Evolutionary conservation across 2,888 invertebrate species (phyloP).

Genomic region (Andrena bucephala): DNA sequence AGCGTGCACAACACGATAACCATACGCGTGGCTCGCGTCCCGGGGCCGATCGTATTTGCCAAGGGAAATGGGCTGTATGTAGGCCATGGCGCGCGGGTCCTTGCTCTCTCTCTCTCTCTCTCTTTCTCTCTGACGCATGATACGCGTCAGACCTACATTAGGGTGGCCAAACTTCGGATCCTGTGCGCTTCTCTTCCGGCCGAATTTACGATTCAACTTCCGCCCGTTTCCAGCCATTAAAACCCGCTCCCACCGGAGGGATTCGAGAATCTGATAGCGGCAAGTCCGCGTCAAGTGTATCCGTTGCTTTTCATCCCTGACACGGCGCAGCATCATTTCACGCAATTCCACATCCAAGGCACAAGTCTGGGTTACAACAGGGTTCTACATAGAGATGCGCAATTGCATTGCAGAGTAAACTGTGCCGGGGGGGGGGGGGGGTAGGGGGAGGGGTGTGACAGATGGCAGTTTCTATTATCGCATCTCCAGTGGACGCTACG

Average conservation of each 20-base stretch:
- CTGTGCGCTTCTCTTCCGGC: slow-evolving; percentile 32
- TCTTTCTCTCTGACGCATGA: slow-evolving; percentile 26
- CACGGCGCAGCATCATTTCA: neutral
- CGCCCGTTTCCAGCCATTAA: slow-evolving; percentile 39
- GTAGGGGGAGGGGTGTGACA: no score
- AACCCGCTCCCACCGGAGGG: slow-evolving; percentile 21
- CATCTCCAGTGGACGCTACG: no score
- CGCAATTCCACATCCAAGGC: no score
- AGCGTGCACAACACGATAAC: slow-evolving; percentile 40
- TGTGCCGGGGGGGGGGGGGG: no score
- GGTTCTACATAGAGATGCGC: no score
- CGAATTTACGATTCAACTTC: slow-evolving; percentile 52
- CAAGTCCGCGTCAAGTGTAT: slow-evolving; percentile 21
- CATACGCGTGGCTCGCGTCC: slow-evolving; percentile 4
- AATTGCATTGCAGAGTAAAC: no score
- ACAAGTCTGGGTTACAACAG: no score
- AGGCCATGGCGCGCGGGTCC: slow-evolving; percentile 66
- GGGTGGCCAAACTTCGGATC: slow-evolving; percentile 48
- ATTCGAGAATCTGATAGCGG: slow-evolving; percentile 18
- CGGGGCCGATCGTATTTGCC: slow-evolving; percentile 53
- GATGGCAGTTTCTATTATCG: no score
- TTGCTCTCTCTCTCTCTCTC: slow-evolving; percentile 32
- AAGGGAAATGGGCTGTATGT: slow-evolving; percentile 56
- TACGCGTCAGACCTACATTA: slow-evolving; percentile 52
- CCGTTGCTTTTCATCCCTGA: neutral